Base-by-base conservation (phyloP, 2,113 vertebrate genomes). In the Ptyas mucosa region DNA sequence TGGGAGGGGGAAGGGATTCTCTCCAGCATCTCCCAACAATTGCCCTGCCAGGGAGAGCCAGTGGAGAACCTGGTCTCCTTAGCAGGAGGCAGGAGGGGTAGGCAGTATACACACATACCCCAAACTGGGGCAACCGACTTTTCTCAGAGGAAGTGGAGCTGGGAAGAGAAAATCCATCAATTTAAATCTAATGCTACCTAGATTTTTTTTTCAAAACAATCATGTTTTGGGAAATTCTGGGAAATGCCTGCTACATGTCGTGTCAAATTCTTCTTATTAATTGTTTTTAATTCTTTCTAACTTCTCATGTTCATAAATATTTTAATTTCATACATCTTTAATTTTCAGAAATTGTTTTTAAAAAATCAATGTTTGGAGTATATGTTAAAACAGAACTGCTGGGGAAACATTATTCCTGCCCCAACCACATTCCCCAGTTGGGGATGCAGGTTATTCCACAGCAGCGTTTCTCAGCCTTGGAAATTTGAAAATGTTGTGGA, bases 211-310 rank as follows among this genome's bases (percentile, higher is more conserved):
- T n/a, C n/a, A n/a, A n/a, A n/a, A n/a, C 54, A 58, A 89, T 49
- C 8, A 64, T 7, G 1, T 89, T 29, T 43, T 9, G 43, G 43
- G 2, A 23, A 58, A 43, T 15, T 49, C 12, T 29, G 51, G 51
- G 88, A 89, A 29, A 29, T 43, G 51, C 9, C 24, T 15, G 64
- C 64, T 75, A 7, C 15, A n/a, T n/a, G n/a, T n/a, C n/a, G n/a
- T n/a, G n/a, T n/a, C n/a, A n/a, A n/a, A n/a, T n/a, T n/a, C n/a
- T n/a, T n/a, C n/a, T n/a, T n/a, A n/a, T n/a, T n/a, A n/a, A n/a
- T n/a, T n/a, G n/a, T n/a, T 18, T 34, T 64, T 12, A 12, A 64
- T 12, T 12, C 57, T 61, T 61, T 96, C 96, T 96, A 94, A 96
- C 94, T 96, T 29, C 26, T 69, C 10, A 18, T 9, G 26, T 29